Base-by-base conservation (phyloP, 1,140 invertebrate genomes). In the Sarcophaga bullata region DNA sequence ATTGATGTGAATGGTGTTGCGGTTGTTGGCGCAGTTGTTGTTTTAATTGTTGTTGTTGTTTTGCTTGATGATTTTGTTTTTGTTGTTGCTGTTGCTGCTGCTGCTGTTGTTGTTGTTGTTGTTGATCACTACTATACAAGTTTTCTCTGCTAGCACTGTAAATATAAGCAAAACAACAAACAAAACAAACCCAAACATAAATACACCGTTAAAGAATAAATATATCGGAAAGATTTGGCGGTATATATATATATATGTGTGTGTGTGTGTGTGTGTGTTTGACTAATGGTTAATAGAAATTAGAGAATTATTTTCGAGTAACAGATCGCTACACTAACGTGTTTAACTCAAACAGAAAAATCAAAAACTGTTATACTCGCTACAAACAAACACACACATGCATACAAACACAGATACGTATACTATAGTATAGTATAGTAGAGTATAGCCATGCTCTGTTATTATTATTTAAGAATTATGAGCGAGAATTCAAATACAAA, bases 121-220 rank as follows among this genome's bases (percentile, higher is more conserved):
- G 86, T 83, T 87, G 86, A 85, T 89, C 86, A 82, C 86, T 86
- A 85, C 86, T 86, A 85, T 84, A 87, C 86, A 88, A 88, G 86
- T 89, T 89, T 87, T 89, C 88, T 85, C 88, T 85, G 85, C 88
- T 90, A 84, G 86, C 87, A 85, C 86, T 89, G 84, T 73, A 85
- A 86, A 84, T n/a, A 46, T 73, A 80, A 62, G 8, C 68, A 62
- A 80, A 52, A 83, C 48, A 73, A 46, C 73, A 58, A 83, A 54
- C n/a, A 81, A 52, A n/a, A 75, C 25, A 81, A 17, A 48, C 47
- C 47, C 72, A 83, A 80, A 73, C n/a, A 73, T 50, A 52, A 82
- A 17, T 46, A 19, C 72, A 47, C 50, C 54, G 75, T 82, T 82
- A 80, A 58, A 54, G 62, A 72, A 81, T 72, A 73, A 17, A 17